These are phyloP conservation scores for Eupithecia pulchellata DNA, from an alignment of 2,888 invertebrate species.

Conservation along the genomic window DNA sequence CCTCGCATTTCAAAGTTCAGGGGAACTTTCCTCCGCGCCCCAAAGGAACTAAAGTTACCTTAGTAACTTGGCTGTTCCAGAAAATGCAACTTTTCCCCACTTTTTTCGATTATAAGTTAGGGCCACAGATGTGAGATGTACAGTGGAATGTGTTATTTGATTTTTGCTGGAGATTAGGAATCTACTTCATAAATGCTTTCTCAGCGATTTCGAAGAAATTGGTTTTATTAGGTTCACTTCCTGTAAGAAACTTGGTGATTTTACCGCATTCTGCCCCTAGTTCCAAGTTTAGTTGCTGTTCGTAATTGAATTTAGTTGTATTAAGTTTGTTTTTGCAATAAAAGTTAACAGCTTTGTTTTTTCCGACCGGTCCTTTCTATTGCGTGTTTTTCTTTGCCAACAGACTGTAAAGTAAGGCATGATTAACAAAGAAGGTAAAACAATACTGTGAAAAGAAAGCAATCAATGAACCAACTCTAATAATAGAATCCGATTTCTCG, in stretches of 20 bases:
- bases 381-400: slow-evolving; percentile 13
- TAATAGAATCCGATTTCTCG: background rate
- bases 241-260: background rate
- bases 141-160: slow-evolving; percentile 36
- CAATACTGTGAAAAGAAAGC: background rate
- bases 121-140: slow-evolving; percentile 40
- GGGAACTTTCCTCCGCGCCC: slow-evolving; percentile 47
- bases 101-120: slow-evolving; percentile 47
- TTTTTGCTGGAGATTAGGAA: slow-evolving; percentile 29
- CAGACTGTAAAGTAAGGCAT: background rate
- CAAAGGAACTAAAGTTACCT: slow-evolving; percentile 39
- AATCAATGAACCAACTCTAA: background rate
- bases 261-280: background rate
- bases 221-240: background rate
- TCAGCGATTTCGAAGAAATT: slow-evolving; percentile 16
- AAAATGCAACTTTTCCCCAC: slow-evolving; percentile 39
- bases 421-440: slow-evolving; percentile 2
- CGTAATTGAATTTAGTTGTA: slow-evolving; percentile 22
- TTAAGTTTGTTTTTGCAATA: slow-evolving; percentile 15
- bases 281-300: background rate
- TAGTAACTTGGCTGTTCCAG: slow-evolving; percentile 31
- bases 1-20: slow-evolving; percentile 48
- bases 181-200: slow-evolving; percentile 13
- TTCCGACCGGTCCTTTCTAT: slow-evolving; percentile 4
- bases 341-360: slow-evolving; percentile 19